These are phyloP conservation scores for Scartelaos histophorus DNA, from an alignment of 2,113 vertebrate genomes.

Conservation along the genomic window DNA sequence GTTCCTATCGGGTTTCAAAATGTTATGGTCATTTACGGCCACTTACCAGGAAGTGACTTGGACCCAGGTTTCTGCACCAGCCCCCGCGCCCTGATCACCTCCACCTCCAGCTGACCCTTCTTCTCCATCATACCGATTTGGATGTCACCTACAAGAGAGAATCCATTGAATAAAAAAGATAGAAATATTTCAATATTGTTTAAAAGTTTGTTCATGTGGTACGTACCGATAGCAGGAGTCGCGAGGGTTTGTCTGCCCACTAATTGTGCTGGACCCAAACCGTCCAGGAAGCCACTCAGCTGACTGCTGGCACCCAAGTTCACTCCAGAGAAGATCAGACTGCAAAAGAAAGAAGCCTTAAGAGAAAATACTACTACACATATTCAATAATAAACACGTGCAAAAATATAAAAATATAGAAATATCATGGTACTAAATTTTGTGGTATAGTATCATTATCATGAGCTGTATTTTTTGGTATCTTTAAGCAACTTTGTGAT, in stretches of 20 bases:
- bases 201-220: too few species aligned
- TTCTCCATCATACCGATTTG: conserved; percentile 99
- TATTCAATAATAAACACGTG: too few species aligned
- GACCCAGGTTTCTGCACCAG: conserved; percentile 95
- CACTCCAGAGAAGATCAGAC: conserved; percentile 93
- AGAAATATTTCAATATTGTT: neutral
- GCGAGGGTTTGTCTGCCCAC: conserved; percentile 96
- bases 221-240: conserved; percentile 94
- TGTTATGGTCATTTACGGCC: neutral
- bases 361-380: neutral
- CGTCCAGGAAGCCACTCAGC: conserved; percentile 97
- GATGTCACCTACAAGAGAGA: conserved; percentile 86
- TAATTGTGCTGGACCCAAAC: conserved; percentile 93
- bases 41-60: conserved; percentile 94
- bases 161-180: neutral
- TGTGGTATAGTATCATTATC: too few species aligned
- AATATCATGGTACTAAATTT: too few species aligned
- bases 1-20: neutral
- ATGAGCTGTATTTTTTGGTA: too few species aligned
- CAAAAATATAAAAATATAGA: too few species aligned
- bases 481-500: too few species aligned
- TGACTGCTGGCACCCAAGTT: conserved; percentile 93
- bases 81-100: conserved; percentile 96
- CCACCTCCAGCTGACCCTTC: conserved; percentile 96
- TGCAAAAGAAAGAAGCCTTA: conserved; percentile 48